phyloP scores from a whole-genome alignment of 2,797 vertebrate genomes.

The Typhlichthys eigenmanni region DNA sequence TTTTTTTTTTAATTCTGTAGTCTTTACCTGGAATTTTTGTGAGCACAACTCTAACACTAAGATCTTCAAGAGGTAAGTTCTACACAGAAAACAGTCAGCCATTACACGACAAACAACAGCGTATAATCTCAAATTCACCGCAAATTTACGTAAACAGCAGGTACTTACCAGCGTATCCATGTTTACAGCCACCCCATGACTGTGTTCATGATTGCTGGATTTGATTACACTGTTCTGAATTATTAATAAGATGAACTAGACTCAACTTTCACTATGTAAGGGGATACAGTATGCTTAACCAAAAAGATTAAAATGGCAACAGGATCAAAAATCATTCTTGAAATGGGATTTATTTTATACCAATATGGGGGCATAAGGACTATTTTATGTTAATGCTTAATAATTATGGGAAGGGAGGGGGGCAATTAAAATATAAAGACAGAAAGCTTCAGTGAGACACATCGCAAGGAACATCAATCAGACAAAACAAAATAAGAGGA shows the following conservation, averaged over 20 bases:
- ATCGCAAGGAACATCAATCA: slow-evolving; percentile 12
- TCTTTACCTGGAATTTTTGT: slow-evolving; percentile 49
- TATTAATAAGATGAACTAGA: slow-evolving; percentile 59
- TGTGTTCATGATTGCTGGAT: slow-evolving; percentile 30
- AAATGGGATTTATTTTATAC: background rate
- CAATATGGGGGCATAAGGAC: background rate
- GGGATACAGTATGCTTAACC: slow-evolving; percentile 30
- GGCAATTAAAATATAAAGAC: background rate
- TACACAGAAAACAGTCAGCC: slow-evolving; percentile 19
- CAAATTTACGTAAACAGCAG: background rate
- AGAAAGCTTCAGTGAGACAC: background rate
- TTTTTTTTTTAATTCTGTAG: background rate
- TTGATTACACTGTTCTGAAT: slow-evolving; percentile 59
- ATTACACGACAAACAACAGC: background rate
- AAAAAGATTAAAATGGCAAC: slow-evolving; percentile 2
- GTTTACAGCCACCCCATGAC: slow-evolving; percentile 21
- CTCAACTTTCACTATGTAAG: slow-evolving; percentile 54
- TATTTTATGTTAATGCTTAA: background rate
- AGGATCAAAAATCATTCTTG: background rate
- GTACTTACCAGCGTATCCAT: slow-evolving; percentile 60
- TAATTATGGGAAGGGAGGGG: background rate
- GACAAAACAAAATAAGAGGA: background rate
- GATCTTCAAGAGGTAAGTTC: slow-evolving; percentile 29
- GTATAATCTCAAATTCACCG: background rate
- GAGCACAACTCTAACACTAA: slow-evolving; percentile 65